Evolutionary conservation across 2,797 vertebrate genomes (phyloP), one percentile per base, ranked within the genome.

Genomic region (Melanotaenia nigrans): DNA sequence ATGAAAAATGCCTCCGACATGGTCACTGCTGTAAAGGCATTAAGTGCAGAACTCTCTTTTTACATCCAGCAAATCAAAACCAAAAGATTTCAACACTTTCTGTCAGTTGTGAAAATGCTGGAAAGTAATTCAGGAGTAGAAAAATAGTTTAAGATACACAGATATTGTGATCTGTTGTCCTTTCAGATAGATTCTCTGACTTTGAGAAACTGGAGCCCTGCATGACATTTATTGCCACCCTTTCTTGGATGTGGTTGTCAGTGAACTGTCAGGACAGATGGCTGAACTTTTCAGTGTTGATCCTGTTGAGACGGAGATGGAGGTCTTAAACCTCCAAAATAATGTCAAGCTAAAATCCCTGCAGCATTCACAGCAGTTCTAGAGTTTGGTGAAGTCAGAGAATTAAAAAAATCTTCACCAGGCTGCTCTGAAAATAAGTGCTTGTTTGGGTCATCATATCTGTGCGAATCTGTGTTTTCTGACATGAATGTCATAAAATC

Each of bases 241-340:
- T 6, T 66, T 56, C 6, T 18, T 57, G 38, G n/a, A 47, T 68
- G 54, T 47, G 40, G 16, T 25, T 1, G 45, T 45, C 24, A 53
- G 62, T 54, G n/a, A 54, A 28, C 18, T 16, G n/a, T 54, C 20
- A 53, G 47, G 35, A 54, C n/a, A 9, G 28, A 28, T 28, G 28
- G 28, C 28, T 28, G 28, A 28, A 28, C 28, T 28, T 28, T 28
- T 28, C 28, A 14, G 30, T 24, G 12, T 53, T 54, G 13, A 36
- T 65, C 35, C 35, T 36, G 51, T 28, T 28, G 28, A 28, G 28
- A 28, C 28, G 14, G 63, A 54, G 36, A 54, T 65, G 22, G 63
- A 65, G 35, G 63, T 65, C 33, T 22, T 65, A 35, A 65, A 54
- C 14, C 35, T 38, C 22, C 16, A 38, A 54, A 54, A 18, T 28